Evolutionary conservation across 1,140 invertebrate species (phyloP), one percentile per base, ranked within the genome.

Genomic region (Leptinotarsa undecemlineata): DNA sequence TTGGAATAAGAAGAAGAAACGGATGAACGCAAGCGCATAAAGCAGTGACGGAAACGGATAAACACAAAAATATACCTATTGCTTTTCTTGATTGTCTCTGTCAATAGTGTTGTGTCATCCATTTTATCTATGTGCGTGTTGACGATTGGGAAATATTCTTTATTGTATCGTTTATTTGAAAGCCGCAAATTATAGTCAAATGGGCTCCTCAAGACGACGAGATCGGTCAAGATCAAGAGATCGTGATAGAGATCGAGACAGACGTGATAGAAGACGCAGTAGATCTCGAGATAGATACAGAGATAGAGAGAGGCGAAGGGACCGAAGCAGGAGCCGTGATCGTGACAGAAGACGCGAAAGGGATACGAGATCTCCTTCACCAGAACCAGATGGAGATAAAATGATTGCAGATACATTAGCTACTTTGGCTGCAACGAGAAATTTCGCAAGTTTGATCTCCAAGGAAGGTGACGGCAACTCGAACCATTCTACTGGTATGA

Each of bases 281-380:
- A 87, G 88, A 73, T 86, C 86, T 15, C 79, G 87, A n/a, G 83
- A 85, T 60, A 85, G 88, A 67, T 86, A 88, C 48, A 79, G 88
- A 72, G 87, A 87, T 20, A 87, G 88, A 77, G 85, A 87, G 15
- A 84, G 88, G 48, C 86, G 88, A n/a, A 84, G 87, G 69, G 87
- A 87, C 66, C 80, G 85, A 17, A 80, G 82, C 47, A 78, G 82
- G 81, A 74, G 85, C 86, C 48, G 88, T 86, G 48, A 72, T 80
- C n/a, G 84, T 82, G 64, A 84, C 19, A 81, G 82, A 66, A 83
- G 86, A 61, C 85, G 88, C 8, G 89, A 87, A 75, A 85, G 87
- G 61, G 87, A 87, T 13, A 88, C 87, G 74, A 88, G 87, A 71
- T 88, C 88, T 81, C 88, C 76, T 17, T 76, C 80, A 19, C 75